Base-by-base conservation (phyloP, 2,888 invertebrate genomes). In the Drosophila rellima region DNA sequence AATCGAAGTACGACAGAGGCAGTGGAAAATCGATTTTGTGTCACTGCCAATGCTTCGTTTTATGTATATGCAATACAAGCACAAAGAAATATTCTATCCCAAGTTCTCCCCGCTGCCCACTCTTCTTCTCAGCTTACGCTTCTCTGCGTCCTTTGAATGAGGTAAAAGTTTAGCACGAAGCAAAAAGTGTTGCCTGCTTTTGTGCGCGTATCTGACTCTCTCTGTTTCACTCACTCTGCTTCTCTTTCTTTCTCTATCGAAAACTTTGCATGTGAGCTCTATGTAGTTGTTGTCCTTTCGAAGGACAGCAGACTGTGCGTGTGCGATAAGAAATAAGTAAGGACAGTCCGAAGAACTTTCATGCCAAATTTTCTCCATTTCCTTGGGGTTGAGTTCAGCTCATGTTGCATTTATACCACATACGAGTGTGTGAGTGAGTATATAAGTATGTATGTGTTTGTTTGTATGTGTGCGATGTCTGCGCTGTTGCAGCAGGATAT, bases 21-120 rank as follows among this genome's bases (percentile, higher is more conserved):
- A 74, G 57, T 69, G 75, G 69, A 85, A 88, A 89, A 87, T 87
- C 87, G 89, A 87, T 87, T 87, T 87, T 89, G 65, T 87, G 87
- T 87, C 89, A 87, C 71, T 78, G 78, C 74, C 88, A 83, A 65
- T 57, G 71, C 67, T 47, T 55, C 29, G 55, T 39, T 70, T 52
- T 65, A 62, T 59, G 57, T 69, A 42, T 85, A 69, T 82, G 81
- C 83, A 85, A 67, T 51, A 62, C 39, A 66, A 61, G 61, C 65
- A 78, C 73, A 82, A 67, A 54, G 50, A 42, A 50, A 67, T 61
- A 64, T 56, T 60, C 63, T n/a, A 45, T 31, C 7, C 23, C 26
- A 13, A 26, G 1, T 10, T 3, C n/a, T 31, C 17, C 15, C 6
- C 23, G 6, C 17, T 18, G 17, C 10, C 11, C 23, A 6, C 23